These are phyloP conservation scores for Drosophila pseudotakahashii DNA, from an alignment of 2,888 invertebrate genomes.

Conservation along the genomic window DNA sequence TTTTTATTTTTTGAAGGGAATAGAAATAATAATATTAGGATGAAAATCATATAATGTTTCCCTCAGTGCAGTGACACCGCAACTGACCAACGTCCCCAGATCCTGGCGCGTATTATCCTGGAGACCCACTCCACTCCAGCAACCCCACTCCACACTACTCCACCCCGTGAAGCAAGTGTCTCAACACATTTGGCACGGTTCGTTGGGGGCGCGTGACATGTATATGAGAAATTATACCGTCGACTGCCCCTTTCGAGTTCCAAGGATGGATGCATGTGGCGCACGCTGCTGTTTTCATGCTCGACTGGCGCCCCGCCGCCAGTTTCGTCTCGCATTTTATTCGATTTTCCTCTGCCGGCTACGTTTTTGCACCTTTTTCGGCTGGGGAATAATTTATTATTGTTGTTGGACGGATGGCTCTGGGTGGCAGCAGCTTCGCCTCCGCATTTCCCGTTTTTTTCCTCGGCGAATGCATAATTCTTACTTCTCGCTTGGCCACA, in stretches of 20 bases:
- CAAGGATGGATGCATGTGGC: slow-evolving; percentile 57
- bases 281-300: slow-evolving; percentile 69
- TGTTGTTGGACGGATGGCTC: slow-evolving; percentile 42
- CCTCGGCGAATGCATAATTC: slow-evolving; percentile 68
- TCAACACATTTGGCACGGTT: slow-evolving; percentile 72
- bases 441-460: slow-evolving; percentile 14
- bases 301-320: slow-evolving; percentile 47
- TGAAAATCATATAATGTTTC: background rate
- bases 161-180: slow-evolving; percentile 53
- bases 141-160: background rate
- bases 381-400: slow-evolving; percentile 73
- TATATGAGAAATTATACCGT: slow-evolving; percentile 81
- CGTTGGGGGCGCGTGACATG: slow-evolving; percentile 75
- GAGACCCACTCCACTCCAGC: background rate
- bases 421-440: slow-evolving; percentile 18
- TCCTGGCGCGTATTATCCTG: slow-evolving; percentile 25
- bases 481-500: slow-evolving; percentile 56
- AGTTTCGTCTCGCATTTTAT: slow-evolving; percentile 34
- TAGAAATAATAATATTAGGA: too few species aligned
- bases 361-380: slow-evolving; percentile 50
- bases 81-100: slow-evolving; percentile 25
- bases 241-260: slow-evolving; percentile 71
- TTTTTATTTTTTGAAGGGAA: too few species aligned
- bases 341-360: slow-evolving; percentile 50
- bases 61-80: slow-evolving; percentile 4